Evolutionary conservation across 2,113 vertebrate genomes (phyloP).

Genomic region (Camelus dromedarius): DNA sequence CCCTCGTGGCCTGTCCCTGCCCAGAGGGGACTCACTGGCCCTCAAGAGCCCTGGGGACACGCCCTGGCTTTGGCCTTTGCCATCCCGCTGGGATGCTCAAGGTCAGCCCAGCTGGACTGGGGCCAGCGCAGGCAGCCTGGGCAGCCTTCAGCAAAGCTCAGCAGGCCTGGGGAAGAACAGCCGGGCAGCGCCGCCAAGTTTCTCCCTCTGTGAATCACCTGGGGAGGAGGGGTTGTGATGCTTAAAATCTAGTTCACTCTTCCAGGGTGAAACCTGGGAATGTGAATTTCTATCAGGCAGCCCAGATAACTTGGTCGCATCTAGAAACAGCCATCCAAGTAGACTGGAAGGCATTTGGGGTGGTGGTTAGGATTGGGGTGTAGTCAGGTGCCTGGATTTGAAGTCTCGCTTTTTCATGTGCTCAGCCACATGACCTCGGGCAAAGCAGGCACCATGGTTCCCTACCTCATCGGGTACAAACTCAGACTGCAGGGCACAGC

Average conservation of each 20-base stretch:
- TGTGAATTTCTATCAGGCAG: neutral
- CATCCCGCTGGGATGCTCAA: conserved; percentile 35
- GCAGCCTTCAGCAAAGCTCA: neutral
- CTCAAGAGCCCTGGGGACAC: neutral
- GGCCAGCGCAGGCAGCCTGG: conserved; percentile 36
- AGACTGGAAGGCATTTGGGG: neutral
- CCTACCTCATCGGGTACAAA: neutral
- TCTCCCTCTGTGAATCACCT: neutral
- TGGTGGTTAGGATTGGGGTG: neutral
- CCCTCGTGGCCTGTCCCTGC: neutral
- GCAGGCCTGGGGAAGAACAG: neutral
- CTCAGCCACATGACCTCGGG: neutral
- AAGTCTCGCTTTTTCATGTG: neutral
- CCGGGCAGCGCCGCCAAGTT: neutral
- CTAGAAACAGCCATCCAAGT: neutral
- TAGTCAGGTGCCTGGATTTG: neutral
- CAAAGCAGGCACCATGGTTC: neutral
- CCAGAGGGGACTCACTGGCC: conserved; percentile 3
- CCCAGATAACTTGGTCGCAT: neutral
- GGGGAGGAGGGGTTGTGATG: neutral
- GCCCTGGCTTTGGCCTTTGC: neutral
- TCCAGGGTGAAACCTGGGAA: neutral
- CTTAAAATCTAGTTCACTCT: neutral
- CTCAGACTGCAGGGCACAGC: neutral
- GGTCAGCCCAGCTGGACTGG: conserved; percentile 70